phyloP scores from a whole-genome alignment of 2,797 vertebrate species.

The Myotis myotis region DNA sequence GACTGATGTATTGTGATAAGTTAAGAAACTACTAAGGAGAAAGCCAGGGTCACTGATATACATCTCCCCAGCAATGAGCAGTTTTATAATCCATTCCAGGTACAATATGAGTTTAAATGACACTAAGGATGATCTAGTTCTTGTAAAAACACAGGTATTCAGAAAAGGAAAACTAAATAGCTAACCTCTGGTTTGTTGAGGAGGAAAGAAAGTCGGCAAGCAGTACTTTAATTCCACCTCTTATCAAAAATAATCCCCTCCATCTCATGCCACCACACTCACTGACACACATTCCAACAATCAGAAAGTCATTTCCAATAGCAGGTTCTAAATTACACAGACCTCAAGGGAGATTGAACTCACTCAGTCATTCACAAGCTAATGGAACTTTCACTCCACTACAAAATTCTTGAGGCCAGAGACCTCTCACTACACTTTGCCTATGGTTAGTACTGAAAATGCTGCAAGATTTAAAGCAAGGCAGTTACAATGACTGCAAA shows the following conservation, averaged over 20 bases:
- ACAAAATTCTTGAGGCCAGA: background rate
- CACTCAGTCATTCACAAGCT: background rate
- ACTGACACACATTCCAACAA: background rate
- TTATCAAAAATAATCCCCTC: background rate
- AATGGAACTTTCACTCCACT: background rate
- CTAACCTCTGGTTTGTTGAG: background rate
- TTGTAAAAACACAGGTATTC: background rate
- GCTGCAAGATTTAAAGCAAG: background rate
- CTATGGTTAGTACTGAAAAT: background rate
- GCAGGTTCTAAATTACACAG: background rate
- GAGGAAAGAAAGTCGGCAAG: background rate
- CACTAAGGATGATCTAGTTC: background rate
- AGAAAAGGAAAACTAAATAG: background rate
- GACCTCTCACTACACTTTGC: background rate
- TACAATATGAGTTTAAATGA: background rate
- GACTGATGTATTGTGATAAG: background rate
- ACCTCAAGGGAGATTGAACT: background rate
- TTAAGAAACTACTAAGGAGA: constrained; percentile 4
- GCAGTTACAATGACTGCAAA: background rate
- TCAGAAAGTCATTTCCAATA: background rate
- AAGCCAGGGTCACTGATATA: background rate
- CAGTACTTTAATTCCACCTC: background rate
- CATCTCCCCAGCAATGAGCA: background rate
- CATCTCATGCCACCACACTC: background rate
- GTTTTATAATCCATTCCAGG: background rate